Conservation (phyloP, 1,140 invertebrate species). For the Nylanderia fulva region DNA sequence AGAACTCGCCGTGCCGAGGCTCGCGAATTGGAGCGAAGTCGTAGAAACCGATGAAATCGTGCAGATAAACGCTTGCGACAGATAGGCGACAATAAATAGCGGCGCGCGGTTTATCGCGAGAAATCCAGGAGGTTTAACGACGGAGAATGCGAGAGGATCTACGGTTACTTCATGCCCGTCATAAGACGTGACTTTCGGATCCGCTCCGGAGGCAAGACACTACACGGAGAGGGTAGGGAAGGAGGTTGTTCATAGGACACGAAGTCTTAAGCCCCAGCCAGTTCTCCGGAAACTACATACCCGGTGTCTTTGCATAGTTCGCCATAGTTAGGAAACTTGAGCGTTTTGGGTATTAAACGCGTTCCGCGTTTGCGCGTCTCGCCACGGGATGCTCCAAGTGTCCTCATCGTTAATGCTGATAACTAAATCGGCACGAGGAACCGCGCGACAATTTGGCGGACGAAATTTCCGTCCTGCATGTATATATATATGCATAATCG, state of each 20-base stretch:
- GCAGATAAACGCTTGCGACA: constrained; percentile 9
- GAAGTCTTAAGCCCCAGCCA: constrained; percentile 52
- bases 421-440: constrained; percentile 40
- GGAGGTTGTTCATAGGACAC: constrained; percentile 58
- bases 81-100: constrained; percentile 39
- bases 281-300: constrained; percentile 52
- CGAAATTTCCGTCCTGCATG: constrained; percentile 17
- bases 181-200: constrained; percentile 60
- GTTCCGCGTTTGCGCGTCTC: constrained; percentile 32
- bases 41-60: constrained; percentile 9
- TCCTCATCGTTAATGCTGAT: constrained; percentile 44
- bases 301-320: constrained; percentile 73
- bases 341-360: constrained; percentile 63
- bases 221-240: background rate
- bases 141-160: constrained; percentile 22
- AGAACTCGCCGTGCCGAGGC: background rate
- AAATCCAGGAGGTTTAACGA: constrained; percentile 33
- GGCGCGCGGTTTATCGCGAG: constrained; percentile 12
- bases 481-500: too few species aligned
- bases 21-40: background rate
- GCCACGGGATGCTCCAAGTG: constrained; percentile 51
- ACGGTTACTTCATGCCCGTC: constrained; percentile 6
- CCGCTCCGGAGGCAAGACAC: constrained; percentile 47
- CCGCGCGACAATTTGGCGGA: constrained; percentile 11
- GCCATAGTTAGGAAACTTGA: constrained; percentile 74